phyloP scores from a whole-genome alignment of 2,797 vertebrate species.

The Cossypha niveicapilla region DNA sequence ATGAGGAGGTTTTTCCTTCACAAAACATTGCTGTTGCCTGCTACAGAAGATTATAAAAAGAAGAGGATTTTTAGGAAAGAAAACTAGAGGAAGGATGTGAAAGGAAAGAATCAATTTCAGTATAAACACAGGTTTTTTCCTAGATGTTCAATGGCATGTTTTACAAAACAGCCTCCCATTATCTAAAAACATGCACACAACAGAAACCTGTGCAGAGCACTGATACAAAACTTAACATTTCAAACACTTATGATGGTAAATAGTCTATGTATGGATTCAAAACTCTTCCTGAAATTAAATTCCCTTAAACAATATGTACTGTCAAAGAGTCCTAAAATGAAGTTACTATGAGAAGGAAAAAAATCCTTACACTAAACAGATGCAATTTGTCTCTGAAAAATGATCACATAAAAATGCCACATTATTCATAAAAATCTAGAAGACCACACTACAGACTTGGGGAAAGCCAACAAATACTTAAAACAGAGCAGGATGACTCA shows the following conservation, averaged over 20 bases:
- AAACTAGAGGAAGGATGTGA: not conserved
- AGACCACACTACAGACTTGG: not conserved
- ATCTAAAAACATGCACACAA: not conserved
- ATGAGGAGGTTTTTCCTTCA: not conserved
- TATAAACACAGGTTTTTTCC: not conserved
- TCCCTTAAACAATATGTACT: not conserved
- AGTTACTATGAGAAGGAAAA: not conserved
- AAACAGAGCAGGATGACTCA: not conserved
- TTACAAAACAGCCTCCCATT: not conserved
- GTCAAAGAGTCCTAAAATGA: not conserved
- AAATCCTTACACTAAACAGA: not conserved
- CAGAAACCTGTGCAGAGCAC: not conserved
- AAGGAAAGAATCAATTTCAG: not conserved
- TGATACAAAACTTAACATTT: not conserved
- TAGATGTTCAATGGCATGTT: not conserved
- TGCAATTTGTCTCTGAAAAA: not conserved
- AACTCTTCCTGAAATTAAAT: not conserved
- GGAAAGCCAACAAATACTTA: not conserved
- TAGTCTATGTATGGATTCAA: not conserved
- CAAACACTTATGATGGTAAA: not conserved
- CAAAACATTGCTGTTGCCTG: not conserved
- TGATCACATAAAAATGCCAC: not conserved
- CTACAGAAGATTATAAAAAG: not conserved
- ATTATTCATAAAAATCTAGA: conserved; percentile 3
- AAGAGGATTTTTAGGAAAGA: not conserved